Base-by-base conservation (phyloP, 1,140 invertebrate genomes). In the Drosophila fuyamai region DNA sequence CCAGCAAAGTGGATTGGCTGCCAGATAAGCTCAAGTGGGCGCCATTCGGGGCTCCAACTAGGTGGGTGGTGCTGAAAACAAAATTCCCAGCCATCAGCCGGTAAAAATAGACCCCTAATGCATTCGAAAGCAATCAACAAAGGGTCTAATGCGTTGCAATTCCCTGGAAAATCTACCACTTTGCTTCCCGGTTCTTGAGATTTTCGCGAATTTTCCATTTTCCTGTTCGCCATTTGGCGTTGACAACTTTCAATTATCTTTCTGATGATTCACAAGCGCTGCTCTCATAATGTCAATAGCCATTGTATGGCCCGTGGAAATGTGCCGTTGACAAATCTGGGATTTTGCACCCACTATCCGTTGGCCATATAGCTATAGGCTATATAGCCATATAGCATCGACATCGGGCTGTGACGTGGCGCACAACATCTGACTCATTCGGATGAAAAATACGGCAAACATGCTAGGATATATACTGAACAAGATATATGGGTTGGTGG, bases 231-330 rank as follows among this genome's bases (percentile, higher is more conserved):
- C 51, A 16, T 43, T 72, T 43, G 38, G 23, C 55, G 78, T 72
- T 86, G 82, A 88, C 82, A 86, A 88, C 66, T 82, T 82, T 65
- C 53, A 60, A 79, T 86, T 55, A 68, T 62, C 63, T 56, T 18
- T 35, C 74, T 35, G 75, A 83, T 86, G 82, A 86, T 73, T 86
- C 82, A 86, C 61, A 77, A 47, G 40, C 46, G 36, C 12, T 44
- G 51, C 18, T 44, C 56, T 16, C 40, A 58, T 56, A 68, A 76
- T 76, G 71, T 48, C 58, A 81, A 81, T 81, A 72, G 56, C 18
- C 79, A 83, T 71, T 78, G 61, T 79, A 47, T 12, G 50, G 41
- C 43, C 58, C 50, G 53, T 79, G 62, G 46, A 63, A 73, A 54
- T 44, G 61, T 36, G 27, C 41, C 60, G 72, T 68, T 81, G 72